These are phyloP conservation scores for Antheraea yamamai DNA, from an alignment of 2,888 invertebrate species.

Conservation along the genomic window DNA sequence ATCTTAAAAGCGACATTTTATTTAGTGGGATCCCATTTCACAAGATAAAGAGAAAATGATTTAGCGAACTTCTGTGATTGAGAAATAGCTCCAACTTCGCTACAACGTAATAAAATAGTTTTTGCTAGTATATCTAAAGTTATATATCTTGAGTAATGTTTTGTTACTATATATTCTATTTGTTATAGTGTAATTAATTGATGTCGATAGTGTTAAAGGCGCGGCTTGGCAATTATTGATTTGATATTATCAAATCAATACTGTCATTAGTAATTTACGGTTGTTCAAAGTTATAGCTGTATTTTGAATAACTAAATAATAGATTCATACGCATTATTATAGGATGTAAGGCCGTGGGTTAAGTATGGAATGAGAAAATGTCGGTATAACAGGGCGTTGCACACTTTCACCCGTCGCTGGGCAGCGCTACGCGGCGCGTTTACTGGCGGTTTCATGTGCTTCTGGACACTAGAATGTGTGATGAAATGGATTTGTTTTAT, in stretches of 20 bases:
- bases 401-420: constrained; percentile 63
- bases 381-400: constrained; percentile 68
- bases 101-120: background rate
- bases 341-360: constrained; percentile 57
- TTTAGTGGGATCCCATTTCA: no score
- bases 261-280: constrained; percentile 30
- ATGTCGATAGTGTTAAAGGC: constrained; percentile 14
- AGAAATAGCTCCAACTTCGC: background rate
- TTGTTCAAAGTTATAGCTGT: constrained; percentile 42
- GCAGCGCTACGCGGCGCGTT: constrained; percentile 12
- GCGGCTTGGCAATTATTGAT: constrained; percentile 16
- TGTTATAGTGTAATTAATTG: background rate
- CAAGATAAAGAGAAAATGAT: background rate
- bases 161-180: background rate
- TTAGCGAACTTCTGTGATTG: background rate
- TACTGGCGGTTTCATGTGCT: constrained; percentile 43
- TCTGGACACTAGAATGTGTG: constrained; percentile 48
- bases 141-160: background rate
- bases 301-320: constrained; percentile 49
- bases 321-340: constrained; percentile 61
- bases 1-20: no score
- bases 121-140: background rate
- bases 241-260: constrained; percentile 21
- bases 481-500: background rate
- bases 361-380: constrained; percentile 69